A percentile compares a stretch with the other conserved stretches of the same genome.
phyloP scores from a whole-genome alignment of 2,113 vertebrate species.

The Muntiacus reevesi region DNA sequence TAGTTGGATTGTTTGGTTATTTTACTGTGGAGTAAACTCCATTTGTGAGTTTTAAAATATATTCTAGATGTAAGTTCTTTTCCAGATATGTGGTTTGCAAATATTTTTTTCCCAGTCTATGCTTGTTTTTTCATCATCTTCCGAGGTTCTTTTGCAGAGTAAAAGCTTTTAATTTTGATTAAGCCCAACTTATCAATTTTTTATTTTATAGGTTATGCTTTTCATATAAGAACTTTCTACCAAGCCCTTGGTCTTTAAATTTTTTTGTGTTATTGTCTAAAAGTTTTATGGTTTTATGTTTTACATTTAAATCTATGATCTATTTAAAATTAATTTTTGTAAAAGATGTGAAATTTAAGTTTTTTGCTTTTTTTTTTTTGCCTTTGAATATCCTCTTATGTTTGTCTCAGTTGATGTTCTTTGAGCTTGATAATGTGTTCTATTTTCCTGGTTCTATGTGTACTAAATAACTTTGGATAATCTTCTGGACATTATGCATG shows the following conservation, averaged over 20 bases:
- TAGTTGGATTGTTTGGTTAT: background rate
- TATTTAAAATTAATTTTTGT: background rate
- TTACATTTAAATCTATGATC: background rate
- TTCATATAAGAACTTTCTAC: background rate
- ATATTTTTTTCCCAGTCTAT: background rate
- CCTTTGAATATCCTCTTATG: background rate
- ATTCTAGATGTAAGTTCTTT: background rate
- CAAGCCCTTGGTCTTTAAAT: background rate
- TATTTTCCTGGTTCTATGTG: background rate
- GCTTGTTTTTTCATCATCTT: background rate
- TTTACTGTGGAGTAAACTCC: background rate
- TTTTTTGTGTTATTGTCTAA: background rate
- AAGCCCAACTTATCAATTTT: background rate
- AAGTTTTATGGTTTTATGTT: background rate
- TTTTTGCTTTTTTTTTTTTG: background rate
- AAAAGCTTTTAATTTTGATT: background rate
- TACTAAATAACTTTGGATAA: background rate
- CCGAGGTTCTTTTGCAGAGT: background rate
- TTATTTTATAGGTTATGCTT: background rate
- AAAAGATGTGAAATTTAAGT: background rate
- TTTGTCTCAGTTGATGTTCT: background rate
- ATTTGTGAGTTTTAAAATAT: background rate
- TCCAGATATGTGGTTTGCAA: background rate
- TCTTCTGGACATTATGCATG: background rate
- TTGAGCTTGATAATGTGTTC: background rate